Conservation (phyloP, 1,140 invertebrate species). For the Danaus melanippus region DNA sequence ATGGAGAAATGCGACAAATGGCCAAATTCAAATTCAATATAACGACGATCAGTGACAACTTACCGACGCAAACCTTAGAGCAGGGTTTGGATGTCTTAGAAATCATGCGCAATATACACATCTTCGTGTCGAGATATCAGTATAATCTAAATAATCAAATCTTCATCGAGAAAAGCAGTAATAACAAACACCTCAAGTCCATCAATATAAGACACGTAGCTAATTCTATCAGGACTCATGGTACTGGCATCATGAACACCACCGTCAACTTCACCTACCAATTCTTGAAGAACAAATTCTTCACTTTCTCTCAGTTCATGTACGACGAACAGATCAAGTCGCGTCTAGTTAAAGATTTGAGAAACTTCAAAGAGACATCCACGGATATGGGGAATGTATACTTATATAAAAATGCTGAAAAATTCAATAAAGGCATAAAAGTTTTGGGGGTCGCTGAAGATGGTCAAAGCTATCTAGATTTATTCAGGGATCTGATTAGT, state of each 20-base stretch:
- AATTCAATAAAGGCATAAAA: conserved; percentile 93
- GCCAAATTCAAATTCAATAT: conserved; percentile 90
- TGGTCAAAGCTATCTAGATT: conserved; percentile 91
- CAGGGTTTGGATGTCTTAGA: conserved; percentile 98
- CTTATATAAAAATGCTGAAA: conserved; percentile 92
- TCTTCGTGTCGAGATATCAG: conserved; percentile 94
- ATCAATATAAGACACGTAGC: conserved; percentile 96
- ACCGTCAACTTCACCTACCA: conserved; percentile 98
- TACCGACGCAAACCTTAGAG: conserved; percentile 97
- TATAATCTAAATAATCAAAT: conserved; percentile 99
- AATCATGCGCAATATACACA: conserved; percentile 97
- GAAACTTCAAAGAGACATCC: conserved; percentile 78
- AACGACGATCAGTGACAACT: conserved; percentile 87
- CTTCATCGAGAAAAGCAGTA: conserved; percentile 93
- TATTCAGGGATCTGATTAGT: conserved; percentile 92
- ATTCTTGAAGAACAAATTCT: conserved; percentile 95
- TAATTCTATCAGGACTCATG: conserved; percentile 98
- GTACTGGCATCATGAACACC: conserved; percentile 97
- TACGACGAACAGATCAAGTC: conserved; percentile 99
- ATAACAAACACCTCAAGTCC: conserved; percentile 96
- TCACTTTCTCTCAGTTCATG: conserved; percentile 97
- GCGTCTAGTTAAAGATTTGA: conserved; percentile 90
- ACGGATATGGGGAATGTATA: conserved; percentile 75
- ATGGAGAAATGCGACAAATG: conserved; percentile 95
- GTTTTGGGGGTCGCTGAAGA: conserved; percentile 90